Evolutionary conservation across 2,888 invertebrate species (phyloP).

Genomic region (Fragum whitleyi): DNA sequence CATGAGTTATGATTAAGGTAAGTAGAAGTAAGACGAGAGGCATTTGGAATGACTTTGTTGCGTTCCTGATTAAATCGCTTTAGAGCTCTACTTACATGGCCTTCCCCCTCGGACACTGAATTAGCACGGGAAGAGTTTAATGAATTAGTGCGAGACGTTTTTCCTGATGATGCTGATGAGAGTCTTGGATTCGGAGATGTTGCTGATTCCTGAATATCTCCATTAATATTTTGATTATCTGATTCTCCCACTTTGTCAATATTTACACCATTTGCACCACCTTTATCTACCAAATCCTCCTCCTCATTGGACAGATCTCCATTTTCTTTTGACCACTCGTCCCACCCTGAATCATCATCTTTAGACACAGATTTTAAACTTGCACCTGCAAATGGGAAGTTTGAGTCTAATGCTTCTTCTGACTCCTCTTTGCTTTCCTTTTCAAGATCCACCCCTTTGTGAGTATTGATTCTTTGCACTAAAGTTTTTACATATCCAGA

Average conservation of each 20-base stretch:
- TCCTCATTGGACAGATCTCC: slow-evolving; percentile 22
- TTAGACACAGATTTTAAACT: slow-evolving; percentile 26
- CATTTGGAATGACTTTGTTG: slow-evolving; percentile 60
- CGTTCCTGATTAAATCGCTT: slow-evolving; percentile 64
- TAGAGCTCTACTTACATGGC: slow-evolving; percentile 66
- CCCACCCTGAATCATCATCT: slow-evolving; percentile 52
- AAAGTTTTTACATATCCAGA: slow-evolving; percentile 76
- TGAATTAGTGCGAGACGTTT: slow-evolving; percentile 33
- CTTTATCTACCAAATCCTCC: slow-evolving; percentile 20
- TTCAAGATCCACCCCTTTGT: slow-evolving; percentile 31
- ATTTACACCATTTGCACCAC: slow-evolving; percentile 15
- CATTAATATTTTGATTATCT: neutral
- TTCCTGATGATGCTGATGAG: slow-evolving; percentile 34
- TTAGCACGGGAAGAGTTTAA: slow-evolving; percentile 33
- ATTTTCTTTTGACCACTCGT: slow-evolving; percentile 48
- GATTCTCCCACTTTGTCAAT: neutral
- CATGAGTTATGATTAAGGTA: slow-evolving; percentile 45
- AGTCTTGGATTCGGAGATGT: slow-evolving; percentile 22
- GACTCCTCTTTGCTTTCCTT: slow-evolving; percentile 16
- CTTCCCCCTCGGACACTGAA: slow-evolving; percentile 54
- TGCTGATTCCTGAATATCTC: slow-evolving; percentile 8
- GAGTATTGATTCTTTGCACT: slow-evolving; percentile 72
- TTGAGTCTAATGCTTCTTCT: slow-evolving; percentile 7
- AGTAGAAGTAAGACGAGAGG: slow-evolving; percentile 48
- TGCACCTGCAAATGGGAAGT: neutral